Evolutionary conservation across 2,113 vertebrate genomes (phyloP).

Genomic region (Vidua chalybeata): DNA sequence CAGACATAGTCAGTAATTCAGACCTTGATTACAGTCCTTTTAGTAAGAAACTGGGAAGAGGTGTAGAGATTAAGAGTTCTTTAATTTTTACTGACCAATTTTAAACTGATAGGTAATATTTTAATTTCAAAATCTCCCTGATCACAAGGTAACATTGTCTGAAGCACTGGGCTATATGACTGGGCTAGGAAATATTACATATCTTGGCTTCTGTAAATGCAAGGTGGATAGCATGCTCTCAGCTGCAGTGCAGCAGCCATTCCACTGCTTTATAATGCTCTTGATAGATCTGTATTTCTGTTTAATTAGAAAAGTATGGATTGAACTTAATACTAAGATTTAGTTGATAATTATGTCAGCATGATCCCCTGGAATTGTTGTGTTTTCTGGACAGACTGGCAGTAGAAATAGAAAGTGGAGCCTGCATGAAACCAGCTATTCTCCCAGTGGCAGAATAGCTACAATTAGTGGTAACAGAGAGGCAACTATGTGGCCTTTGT

Average conservation of each 20-base stretch:
- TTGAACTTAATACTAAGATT: neutral
- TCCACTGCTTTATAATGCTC: neutral
- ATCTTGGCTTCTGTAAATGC: neutral
- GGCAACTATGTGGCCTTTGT: neutral
- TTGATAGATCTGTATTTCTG: neutral
- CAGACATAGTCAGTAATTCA: neutral
- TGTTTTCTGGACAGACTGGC: neutral
- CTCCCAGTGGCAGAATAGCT: neutral
- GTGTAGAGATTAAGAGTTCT: neutral
- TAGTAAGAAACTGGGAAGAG: neutral
- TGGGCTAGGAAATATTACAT: neutral
- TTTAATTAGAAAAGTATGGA: neutral
- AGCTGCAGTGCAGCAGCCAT: neutral
- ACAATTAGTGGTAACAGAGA: neutral
- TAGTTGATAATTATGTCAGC: neutral
- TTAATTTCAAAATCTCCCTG: neutral
- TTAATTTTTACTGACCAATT: neutral
- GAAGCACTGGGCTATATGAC: neutral
- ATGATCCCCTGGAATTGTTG: rapidly evolving
- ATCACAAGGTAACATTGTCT: rapidly evolving
- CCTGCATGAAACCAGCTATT: neutral
- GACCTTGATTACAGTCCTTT: neutral
- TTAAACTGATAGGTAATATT: neutral
- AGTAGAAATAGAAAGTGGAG: neutral
- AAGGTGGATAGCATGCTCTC: neutral